A percentile compares a stretch with the other conserved stretches of the same genome.
phyloP scores from a whole-genome alignment of 1,140 invertebrate genomes.

The Drosophila pseudoananassae region DNA sequence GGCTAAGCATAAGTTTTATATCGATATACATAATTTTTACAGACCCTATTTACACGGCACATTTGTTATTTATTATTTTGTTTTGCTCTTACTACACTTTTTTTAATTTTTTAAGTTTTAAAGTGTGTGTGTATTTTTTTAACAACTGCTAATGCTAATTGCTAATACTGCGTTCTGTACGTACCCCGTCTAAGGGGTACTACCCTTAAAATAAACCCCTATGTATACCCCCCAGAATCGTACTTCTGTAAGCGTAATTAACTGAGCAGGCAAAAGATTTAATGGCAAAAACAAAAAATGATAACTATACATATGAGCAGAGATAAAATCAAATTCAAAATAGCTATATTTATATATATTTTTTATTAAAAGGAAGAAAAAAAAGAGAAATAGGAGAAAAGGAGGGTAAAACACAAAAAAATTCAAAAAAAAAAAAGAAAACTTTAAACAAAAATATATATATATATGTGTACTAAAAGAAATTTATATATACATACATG shows the following conservation, averaged over 20 bases:
- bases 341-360: conserved; percentile 81
- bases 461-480: conserved; percentile 69
- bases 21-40: conserved; percentile 58
- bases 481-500: conserved; percentile 64
- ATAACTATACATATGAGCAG: conserved; percentile 80
- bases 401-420: conserved; percentile 32
- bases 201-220: conserved; percentile 13
- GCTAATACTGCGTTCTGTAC: conserved; percentile 15
- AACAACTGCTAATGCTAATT: conserved; percentile 15
- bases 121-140: conserved; percentile 42
- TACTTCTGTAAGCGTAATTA: conserved; percentile 45
- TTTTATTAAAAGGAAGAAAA: conserved; percentile 68
- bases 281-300: conserved; percentile 48
- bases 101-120: conserved; percentile 35
- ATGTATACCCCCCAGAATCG: conserved; percentile 47
- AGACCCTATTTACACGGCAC: conserved; percentile 60
- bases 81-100: conserved; percentile 50
- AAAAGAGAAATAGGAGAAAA: conserved; percentile 18
- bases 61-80: conserved; percentile 74
- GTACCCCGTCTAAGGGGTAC: conserved; percentile 20
- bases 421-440: conserved; percentile 28
- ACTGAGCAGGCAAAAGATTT: conserved; percentile 65
- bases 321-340: conserved; percentile 80
- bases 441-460: conserved; percentile 59
- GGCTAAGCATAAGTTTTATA: conserved; percentile 54